These are phyloP conservation scores for Dimorphilus gyrociliatus DNA, from an alignment of 2,888 invertebrate species.

Conservation along the genomic window DNA sequence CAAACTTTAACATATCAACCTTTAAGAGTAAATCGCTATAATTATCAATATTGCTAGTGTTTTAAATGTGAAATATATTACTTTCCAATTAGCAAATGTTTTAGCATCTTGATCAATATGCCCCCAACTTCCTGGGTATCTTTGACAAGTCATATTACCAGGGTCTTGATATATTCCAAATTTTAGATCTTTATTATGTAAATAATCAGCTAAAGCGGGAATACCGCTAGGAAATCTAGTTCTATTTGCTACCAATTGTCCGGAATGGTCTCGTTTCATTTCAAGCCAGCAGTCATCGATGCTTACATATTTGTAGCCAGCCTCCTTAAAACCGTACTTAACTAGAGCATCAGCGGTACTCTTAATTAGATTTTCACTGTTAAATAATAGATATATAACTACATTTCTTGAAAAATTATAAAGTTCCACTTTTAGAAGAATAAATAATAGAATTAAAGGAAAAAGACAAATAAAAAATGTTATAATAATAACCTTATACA, in stretches of 20 bases:
- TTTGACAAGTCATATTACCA: slow-evolving; percentile 89
- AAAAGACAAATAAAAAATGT: too few relatives aligned
- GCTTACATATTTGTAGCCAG: slow-evolving; percentile 63
- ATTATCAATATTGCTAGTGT: too few relatives aligned
- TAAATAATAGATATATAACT: too few relatives aligned
- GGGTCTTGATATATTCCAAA: slow-evolving; percentile 95
- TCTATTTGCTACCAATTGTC: slow-evolving; percentile 65
- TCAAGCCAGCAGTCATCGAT: slow-evolving; percentile 68
- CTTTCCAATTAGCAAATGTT: slow-evolving; percentile 78
- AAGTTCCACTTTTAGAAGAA: too few relatives aligned
- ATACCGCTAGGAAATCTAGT: slow-evolving; percentile 78
- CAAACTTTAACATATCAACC: too few relatives aligned
- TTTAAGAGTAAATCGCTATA: too few relatives aligned
- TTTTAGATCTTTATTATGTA: slow-evolving; percentile 58
- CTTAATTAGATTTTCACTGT: slow-evolving; percentile 36
- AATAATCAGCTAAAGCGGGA: slow-evolving; percentile 70
- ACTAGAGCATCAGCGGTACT: slow-evolving; percentile 40
- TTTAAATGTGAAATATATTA: too few relatives aligned
- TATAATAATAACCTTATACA: slow-evolving; percentile 30
- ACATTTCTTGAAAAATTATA: too few relatives aligned
- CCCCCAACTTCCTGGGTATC: slow-evolving; percentile 82
- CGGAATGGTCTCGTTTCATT: slow-evolving; percentile 53
- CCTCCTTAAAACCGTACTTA: slow-evolving; percentile 40
- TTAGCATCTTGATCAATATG: slow-evolving; percentile 69
- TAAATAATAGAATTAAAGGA: too few relatives aligned